Percentiles rank a stretch among this genome's conserved stretches.
These are phyloP conservation scores for Goniozus legneri DNA, from an alignment of 1,140 invertebrate genomes.

Conservation along the genomic window DNA sequence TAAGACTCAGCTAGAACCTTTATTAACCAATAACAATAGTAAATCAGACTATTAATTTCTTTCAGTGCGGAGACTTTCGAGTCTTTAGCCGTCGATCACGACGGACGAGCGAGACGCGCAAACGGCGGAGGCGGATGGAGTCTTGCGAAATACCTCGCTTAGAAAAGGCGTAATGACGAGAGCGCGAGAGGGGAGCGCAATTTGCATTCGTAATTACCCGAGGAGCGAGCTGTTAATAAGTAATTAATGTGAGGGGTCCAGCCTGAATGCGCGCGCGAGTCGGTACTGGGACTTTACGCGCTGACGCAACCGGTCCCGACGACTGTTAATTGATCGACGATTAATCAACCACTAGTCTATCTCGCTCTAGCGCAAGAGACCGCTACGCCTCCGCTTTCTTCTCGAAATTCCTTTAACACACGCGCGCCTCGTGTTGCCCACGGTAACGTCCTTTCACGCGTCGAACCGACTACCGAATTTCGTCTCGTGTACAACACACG, in stretches of 20 bases:
- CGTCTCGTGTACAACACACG: too few relatives aligned
- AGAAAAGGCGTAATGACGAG: conserved; percentile 20
- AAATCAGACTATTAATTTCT: too few relatives aligned
- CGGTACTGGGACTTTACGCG: conserved; percentile 24
- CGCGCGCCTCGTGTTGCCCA: too few relatives aligned
- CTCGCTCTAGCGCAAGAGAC: too few relatives aligned
- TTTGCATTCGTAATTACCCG: conserved; percentile 38
- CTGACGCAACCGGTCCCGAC: conserved; percentile 1
- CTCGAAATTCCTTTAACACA: too few relatives aligned
- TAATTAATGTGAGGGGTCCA: conserved; percentile 34
- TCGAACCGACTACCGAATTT: too few relatives aligned
- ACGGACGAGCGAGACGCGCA: neutral
- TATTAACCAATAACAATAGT: too few relatives aligned
- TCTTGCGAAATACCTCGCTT: conserved; percentile 24
- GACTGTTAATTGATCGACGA: conserved; percentile 30
- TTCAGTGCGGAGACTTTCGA: too few relatives aligned
- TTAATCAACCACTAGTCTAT: conserved; percentile 28
- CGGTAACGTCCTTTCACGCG: too few relatives aligned
- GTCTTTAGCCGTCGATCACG: too few relatives aligned
- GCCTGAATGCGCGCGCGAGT: conserved; percentile 9
- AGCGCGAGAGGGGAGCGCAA: conserved; percentile 16
- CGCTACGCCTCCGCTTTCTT: neutral
- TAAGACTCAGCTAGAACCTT: too few relatives aligned
- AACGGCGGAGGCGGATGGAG: neutral
- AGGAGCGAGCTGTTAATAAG: conserved; percentile 30